A percentile compares a stretch with the other conserved stretches of the same genome.
Evolutionary conservation across 2,113 vertebrate species (phyloP).

Genomic region (Chrysemys picta): DNA sequence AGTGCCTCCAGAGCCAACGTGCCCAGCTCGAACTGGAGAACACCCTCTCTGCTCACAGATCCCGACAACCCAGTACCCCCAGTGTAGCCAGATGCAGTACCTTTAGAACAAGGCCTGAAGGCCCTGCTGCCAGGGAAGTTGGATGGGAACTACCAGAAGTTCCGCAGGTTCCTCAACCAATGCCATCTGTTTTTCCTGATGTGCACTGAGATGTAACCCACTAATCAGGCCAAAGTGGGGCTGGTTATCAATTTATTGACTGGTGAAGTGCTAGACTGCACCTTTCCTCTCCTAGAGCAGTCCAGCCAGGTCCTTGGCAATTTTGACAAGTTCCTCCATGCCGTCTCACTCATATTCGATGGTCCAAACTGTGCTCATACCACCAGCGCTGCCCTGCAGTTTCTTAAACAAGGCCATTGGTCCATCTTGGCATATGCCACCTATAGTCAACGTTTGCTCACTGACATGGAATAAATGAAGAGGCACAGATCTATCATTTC

Average conservation of each 20-base stretch:
- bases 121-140: neutral
- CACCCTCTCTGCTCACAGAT: neutral
- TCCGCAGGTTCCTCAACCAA: neutral
- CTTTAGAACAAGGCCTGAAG: neutral
- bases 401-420: neutral
- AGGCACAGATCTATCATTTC: neutral
- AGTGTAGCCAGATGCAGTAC: neutral
- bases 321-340: neutral
- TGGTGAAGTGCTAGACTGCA: neutral
- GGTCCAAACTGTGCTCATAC: neutral
- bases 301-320: neutral
- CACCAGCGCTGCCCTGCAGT: neutral
- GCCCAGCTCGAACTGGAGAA: neutral
- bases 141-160: neutral
- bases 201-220: neutral
- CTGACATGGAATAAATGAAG: neutral
- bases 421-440: neutral
- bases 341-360: neutral
- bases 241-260: neutral
- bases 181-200: neutral
- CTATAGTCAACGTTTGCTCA: neutral
- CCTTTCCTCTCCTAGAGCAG: neutral
- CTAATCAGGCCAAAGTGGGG: neutral
- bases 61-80: neutral
- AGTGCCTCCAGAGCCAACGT: neutral